These are phyloP conservation scores for Acronicta leporina DNA, from an alignment of 2,888 invertebrate genomes.

Conservation along the genomic window DNA sequence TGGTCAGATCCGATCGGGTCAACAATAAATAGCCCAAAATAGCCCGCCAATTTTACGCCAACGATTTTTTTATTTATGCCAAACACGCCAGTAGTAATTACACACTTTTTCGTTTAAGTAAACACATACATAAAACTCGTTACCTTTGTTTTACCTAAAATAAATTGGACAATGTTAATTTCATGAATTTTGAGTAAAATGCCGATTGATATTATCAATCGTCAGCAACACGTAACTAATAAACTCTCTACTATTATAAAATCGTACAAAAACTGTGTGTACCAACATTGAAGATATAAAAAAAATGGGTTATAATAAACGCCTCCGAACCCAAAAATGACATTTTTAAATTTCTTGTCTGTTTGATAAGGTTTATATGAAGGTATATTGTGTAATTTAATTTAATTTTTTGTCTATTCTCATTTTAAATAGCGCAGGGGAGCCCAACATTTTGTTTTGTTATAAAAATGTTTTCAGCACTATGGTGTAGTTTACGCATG, in stretches of 20 bases:
- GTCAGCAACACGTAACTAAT: too few species aligned
- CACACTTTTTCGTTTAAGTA: slow-evolving; percentile 38
- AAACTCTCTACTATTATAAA: too few species aligned
- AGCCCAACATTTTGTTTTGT: slow-evolving; percentile 26
- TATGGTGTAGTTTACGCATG: slow-evolving; percentile 16
- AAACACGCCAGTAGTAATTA: slow-evolving; percentile 43
- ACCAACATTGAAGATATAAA: too few species aligned
- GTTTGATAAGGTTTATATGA: too few species aligned
- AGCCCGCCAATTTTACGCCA: slow-evolving; percentile 39
- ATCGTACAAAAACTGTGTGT: too few species aligned
- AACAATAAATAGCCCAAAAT: slow-evolving; percentile 52
- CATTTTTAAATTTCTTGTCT: too few species aligned
- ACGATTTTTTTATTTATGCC: slow-evolving; percentile 50
- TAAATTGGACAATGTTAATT: slow-evolving; percentile 5
- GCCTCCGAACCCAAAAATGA: too few species aligned
- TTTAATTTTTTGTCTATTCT: not conserved
- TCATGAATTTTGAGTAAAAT: not conserved
- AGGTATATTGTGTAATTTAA: too few species aligned
- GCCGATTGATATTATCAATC: too few species aligned
- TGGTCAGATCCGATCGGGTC: slow-evolving; percentile 37
- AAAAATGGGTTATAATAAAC: too few species aligned
- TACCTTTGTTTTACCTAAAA: slow-evolving; percentile 12
- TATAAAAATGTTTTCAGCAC: slow-evolving; percentile 18
- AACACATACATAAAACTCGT: slow-evolving; percentile 10
- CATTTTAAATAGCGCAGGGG: slow-evolving; percentile 18